Base-by-base conservation (phyloP, 2,113 vertebrate genomes). In the Phalacrocorax aristotelis region DNA sequence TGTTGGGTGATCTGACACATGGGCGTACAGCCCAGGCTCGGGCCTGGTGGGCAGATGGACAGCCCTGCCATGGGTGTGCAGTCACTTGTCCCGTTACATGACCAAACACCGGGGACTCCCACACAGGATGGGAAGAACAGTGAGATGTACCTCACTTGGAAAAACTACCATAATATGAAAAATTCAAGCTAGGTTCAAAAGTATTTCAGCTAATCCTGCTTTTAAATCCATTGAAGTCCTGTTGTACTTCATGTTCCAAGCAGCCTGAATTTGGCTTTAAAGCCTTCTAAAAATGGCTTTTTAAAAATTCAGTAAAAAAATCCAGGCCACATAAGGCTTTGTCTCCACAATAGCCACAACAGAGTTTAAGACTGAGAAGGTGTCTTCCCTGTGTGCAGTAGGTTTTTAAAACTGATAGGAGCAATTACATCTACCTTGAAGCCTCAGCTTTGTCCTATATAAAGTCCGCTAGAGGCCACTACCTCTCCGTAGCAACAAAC, bases 1-100 rank as follows among this genome's bases (percentile, higher is more conserved):
- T 14, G 7, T 9, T 3, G 6, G 17, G 36, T n/a, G 42, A 29
- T 44, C 51, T 62, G 60, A 46, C 36, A 68, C 29, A 30, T 1
- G 2, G n/a, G 12, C 1, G 0, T 23, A 5, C 19, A 34, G 70
- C 42, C 40, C 55, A 40, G 23, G 3, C 15, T n/a, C 3, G 2
- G n/a, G 54, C 25, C 36, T 21, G 8, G 2, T 12, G 62, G 22
- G n/a, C 36, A 58, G 27, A 61, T 3, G 36, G 68, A 69, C 61
- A 55, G 68, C 34, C 62, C 54, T 57, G 78, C 48, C 32, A 10
- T 13, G 5, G 42, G 34, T 3, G 6, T 25, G 12, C n/a, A 26
- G 34, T 32, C 74, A 46, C 21, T 11, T 3, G 5, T 84, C 13
- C 42, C 13, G 3, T 38, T 27, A 19, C 4, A 4, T 27, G 38